Percentiles rank a stretch among this genome's conserved stretches.
Conservation (phyloP, 2,797 vertebrate genomes). For the Sus cebifrons region DNA sequence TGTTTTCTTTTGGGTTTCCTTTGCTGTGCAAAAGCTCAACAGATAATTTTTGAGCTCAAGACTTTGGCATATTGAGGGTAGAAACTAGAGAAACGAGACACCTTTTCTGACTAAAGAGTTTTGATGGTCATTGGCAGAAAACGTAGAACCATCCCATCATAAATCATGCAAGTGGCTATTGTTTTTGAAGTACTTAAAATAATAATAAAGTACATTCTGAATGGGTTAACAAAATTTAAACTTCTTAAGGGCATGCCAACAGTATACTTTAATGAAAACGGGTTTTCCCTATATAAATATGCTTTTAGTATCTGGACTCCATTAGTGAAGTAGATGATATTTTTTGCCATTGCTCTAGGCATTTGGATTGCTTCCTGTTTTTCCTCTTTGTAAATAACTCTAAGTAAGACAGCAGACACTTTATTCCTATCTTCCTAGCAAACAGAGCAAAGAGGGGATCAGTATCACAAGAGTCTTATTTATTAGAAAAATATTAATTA, state of each 20-base stretch:
- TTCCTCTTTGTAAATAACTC: background rate
- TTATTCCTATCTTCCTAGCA: background rate
- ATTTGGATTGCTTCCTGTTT: background rate
- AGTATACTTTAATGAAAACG: conserved; percentile 10
- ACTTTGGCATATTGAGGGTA: background rate
- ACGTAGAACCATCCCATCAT: background rate
- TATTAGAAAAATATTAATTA: background rate
- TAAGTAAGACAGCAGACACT: background rate
- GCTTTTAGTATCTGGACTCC: background rate
- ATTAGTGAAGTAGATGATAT: background rate
- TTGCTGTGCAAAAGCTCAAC: background rate
- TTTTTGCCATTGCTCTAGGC: background rate
- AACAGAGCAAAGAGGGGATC: background rate
- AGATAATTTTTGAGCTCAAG: background rate
- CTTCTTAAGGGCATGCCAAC: background rate
- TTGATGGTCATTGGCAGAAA: background rate
- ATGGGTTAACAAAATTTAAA: background rate
- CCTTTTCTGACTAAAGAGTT: background rate
- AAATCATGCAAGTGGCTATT: background rate
- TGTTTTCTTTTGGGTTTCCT: no score
- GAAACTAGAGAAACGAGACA: background rate
- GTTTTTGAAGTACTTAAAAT: background rate
- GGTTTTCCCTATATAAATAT: background rate
- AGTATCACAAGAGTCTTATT: background rate
- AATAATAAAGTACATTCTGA: background rate